These are phyloP conservation scores for Muscidifurax raptorellus DNA, from an alignment of 1,140 invertebrate species.

Conservation along the genomic window DNA sequence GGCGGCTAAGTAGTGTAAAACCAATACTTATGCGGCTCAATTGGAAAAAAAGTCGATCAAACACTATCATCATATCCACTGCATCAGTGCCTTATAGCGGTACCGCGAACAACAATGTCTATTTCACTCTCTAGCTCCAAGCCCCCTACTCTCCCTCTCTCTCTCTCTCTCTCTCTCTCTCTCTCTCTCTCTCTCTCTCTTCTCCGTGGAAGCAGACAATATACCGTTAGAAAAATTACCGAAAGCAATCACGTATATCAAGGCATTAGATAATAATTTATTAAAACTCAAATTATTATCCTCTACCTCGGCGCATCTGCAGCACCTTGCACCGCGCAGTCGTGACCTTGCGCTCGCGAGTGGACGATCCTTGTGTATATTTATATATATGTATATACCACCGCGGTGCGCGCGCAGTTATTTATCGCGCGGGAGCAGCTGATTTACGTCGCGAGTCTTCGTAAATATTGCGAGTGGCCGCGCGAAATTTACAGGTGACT, in stretches of 20 bases:
- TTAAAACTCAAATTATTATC: constrained; percentile 37
- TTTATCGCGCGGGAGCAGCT: constrained; percentile 28
- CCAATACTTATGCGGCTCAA: not conserved
- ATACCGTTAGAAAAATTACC: constrained; percentile 42
- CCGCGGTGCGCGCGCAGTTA: not conserved
- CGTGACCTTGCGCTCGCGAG: constrained; percentile 15
- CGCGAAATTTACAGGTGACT: constrained; percentile 31
- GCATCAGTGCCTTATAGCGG: not conserved
- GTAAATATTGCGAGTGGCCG: constrained; percentile 14
- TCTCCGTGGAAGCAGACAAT: no score
- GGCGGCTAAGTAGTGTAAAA: not conserved
- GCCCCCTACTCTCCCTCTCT: no score
- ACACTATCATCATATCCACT: not conserved
- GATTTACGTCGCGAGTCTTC: constrained; percentile 9
- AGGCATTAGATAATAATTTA: constrained; percentile 38
- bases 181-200: no score
- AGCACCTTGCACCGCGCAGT: not conserved
- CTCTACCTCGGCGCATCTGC: not conserved
- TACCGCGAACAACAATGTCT: constrained; percentile 34
- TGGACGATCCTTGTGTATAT: not conserved
- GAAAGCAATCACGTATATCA: constrained; percentile 13
- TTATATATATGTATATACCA: not conserved
- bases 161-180: no score
- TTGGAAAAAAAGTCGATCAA: not conserved
- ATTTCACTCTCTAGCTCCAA: constrained; percentile 2